Base-by-base conservation (phyloP, 2,797 vertebrate genomes). In the Rhinogobio ventralis region DNA sequence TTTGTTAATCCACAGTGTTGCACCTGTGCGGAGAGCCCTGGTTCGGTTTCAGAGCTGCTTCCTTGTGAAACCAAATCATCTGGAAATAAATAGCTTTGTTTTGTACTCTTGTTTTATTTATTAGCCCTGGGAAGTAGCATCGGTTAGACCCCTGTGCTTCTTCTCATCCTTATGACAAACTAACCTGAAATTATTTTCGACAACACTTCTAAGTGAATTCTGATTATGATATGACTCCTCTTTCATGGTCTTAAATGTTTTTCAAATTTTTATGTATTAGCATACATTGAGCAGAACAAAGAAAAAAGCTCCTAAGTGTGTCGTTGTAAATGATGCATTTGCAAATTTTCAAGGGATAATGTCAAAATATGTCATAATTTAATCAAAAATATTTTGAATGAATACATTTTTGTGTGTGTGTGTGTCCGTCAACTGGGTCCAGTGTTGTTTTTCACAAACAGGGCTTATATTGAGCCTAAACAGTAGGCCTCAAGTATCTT, bases 1-100 rank as follows among this genome's bases (percentile, higher is more conserved):
- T 82, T 89, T 85, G 82, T 83, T 85, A 85, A 86, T 77, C 80
- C 49, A 20, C 71, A 66, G 51, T 19, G 53, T 75, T n/a, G 72
- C 84, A 83, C 76, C 81, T 82, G 71, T 46, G 57, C n/a, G 17
- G 46, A 64, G 45, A 60, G 49, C 69, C 28, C 45, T 25, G 83
- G 36, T 82, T 87, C 77, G 36, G 68, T 79, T 85, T 75, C 79
- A 15, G 36, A 67, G 81, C 33, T 68, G 42, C 69, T 79, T 84
- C 51, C 39, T 14, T n/a, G 42, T 30, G 77, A 87, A 87, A 81
- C 86, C 79, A 76, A 82, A 79, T 89, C 7, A 83, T 82, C 84
- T 83, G 79, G 45, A 87, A 87, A 86, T 68, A 42, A 86, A 62
- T 71, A 42, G 74, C 72, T 87, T 86, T 87, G 72, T 89, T 86